Percentiles rank a stretch among this genome's conserved stretches.
Evolutionary conservation across 2,797 vertebrate genomes (phyloP).

Genomic region (Aeoliscus strigatus): DNA sequence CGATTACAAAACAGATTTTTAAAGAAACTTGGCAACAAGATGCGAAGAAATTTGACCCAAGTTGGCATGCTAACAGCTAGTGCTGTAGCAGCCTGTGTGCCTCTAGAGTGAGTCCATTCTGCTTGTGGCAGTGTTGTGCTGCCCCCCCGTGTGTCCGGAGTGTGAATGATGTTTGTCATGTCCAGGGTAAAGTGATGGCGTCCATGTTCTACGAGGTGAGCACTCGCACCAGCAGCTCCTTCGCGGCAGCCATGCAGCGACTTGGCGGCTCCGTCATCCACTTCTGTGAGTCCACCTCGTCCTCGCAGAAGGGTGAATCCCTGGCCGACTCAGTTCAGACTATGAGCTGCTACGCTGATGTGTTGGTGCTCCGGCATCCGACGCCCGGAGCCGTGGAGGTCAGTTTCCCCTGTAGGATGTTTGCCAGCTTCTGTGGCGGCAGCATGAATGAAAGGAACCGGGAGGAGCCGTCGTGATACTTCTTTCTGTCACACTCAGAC

Average conservation of each 20-base stretch:
- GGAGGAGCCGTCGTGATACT: too few relatives aligned
- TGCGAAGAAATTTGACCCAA: too few relatives aligned
- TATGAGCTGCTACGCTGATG: constrained; percentile 92
- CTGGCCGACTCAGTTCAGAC: constrained; percentile 91
- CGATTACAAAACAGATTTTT: too few relatives aligned
- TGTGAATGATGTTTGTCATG: rapidly evolving
- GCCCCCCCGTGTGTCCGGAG: too few relatives aligned
- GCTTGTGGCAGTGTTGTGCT: too few relatives aligned
- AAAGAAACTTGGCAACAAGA: too few relatives aligned
- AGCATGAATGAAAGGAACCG: too few relatives aligned
- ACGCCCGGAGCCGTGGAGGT: constrained; percentile 91
- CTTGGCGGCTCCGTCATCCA: constrained; percentile 88
- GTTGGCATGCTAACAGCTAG: too few relatives aligned
- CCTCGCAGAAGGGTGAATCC: constrained; percentile 92
- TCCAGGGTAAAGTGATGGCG: constrained; percentile 92
- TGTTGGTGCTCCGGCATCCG: constrained; percentile 92
- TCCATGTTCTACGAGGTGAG: constrained; percentile 97
- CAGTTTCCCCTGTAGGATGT: constrained; percentile 33
- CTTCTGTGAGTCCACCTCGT: constrained; percentile 90
- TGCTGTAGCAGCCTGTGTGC: too few relatives aligned
- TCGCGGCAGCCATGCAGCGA: constrained; percentile 89
- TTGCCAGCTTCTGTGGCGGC: too few relatives aligned
- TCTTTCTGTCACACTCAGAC: constrained; percentile 60
- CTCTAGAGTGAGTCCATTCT: too few relatives aligned
- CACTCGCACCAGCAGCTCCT: constrained; percentile 94